phyloP scores from a whole-genome alignment of 1,140 invertebrate species.

The Cheumatopsyche charites region DNA sequence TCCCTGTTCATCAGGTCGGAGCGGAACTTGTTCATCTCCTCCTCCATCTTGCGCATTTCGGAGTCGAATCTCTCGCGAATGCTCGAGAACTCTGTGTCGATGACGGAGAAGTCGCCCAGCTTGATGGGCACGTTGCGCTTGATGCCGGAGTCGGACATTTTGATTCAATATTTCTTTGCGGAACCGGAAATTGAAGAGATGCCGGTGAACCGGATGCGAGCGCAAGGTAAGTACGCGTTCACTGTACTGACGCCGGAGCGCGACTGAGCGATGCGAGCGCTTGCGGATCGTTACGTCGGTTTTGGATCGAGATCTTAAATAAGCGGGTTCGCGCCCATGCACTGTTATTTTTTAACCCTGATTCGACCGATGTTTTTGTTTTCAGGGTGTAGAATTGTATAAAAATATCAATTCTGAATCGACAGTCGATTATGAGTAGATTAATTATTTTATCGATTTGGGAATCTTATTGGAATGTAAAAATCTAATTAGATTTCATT shows the following conservation, averaged over 20 bases:
- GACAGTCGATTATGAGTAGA: too few relatives aligned
- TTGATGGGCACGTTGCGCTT: slow-evolving; percentile 92
- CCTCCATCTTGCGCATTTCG: slow-evolving; percentile 98
- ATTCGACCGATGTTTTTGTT: background rate
- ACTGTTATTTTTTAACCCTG: background rate
- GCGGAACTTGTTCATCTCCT: slow-evolving; percentile 96
- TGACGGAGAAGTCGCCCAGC: slow-evolving; percentile 91
- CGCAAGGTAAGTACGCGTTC: background rate
- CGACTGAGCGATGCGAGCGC: background rate
- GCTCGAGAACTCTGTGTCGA: slow-evolving; percentile 95
- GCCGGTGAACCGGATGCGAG: background rate
- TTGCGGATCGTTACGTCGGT: slow-evolving; percentile 24
- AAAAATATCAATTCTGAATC: too few relatives aligned
- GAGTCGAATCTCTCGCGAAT: slow-evolving; percentile 94
- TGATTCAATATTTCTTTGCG: slow-evolving; percentile 44
- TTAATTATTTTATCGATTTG: too few relatives aligned
- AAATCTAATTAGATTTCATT: too few relatives aligned
- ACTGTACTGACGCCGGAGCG: slow-evolving; percentile 1
- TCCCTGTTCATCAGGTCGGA: slow-evolving; percentile 91
- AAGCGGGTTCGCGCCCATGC: slow-evolving; percentile 19
- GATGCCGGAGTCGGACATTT: slow-evolving; percentile 78
- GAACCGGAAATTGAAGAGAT: too few relatives aligned
- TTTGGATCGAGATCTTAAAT: background rate
- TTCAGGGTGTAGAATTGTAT: background rate
- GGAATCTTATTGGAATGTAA: too few relatives aligned